Base-by-base conservation (phyloP, 2,797 vertebrate species). In the Gobio occitaniae region DNA sequence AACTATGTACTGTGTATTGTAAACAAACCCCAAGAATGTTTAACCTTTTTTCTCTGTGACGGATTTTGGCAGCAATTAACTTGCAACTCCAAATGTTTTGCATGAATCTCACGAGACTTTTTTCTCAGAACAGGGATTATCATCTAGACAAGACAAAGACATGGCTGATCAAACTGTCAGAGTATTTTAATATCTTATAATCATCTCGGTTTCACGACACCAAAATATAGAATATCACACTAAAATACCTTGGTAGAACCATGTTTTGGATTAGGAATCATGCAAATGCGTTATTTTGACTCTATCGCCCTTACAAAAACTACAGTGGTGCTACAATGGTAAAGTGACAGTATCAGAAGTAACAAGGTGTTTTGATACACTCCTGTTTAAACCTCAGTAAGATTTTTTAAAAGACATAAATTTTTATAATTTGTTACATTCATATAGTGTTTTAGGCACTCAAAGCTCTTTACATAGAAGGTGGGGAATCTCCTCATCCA, bases 101-200 rank as follows among this genome's bases (percentile, higher is more conserved):
- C 25, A 72, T 52, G 15, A 52, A 32, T 21, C 50, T 54, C 52
- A 15, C 4, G 52, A 76, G 74, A 59, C 52, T n/a, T 56, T n/a
- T 56, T 8, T 76, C 11, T 56, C 11, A 56, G 74, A 76, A 16
- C 32, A 38, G 54, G 29, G 52, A 59, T 76, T 76, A 76, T 38
- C 19, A 36, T 56, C 17, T 12, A 21, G 72, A 76, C 29, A 76
- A 56, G n/a, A 56, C 75, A 78, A 59, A 61, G 38, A 77, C 74
- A 54, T 10, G 54, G 21, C 36, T 77, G 36, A 77, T 77, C 54
- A 78, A 78, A 61, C 19, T 15, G 19, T n/a, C 74, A 76, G 9
- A 75, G 32, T 7, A 25, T 44, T 61, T 78, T 16, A 41, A 44
- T 61, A 15, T 44, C 32, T 41, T 59, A 56, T 76, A 41, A 76